These are phyloP conservation scores for Chrysaora quinquecirrha DNA, from an alignment of 30 jellyfish, hydroid and myxozoan genomes.

Conservation along the genomic window DNA sequence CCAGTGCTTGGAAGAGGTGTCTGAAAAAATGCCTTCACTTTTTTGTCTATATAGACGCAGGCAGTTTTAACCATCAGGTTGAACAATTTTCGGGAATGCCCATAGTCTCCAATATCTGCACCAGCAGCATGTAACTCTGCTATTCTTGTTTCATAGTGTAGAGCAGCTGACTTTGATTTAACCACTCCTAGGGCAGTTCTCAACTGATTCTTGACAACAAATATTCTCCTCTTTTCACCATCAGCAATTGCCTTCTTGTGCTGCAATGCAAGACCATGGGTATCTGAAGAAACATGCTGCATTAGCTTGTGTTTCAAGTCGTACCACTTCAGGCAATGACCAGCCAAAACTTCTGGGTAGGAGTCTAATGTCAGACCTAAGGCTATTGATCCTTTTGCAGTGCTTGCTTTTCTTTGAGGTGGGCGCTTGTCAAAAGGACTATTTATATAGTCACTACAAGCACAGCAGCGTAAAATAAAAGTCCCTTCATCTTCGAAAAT, in stretches of 20 bases:
- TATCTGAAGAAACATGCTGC: not conserved
- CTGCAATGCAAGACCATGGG: slow-evolving; percentile 6
- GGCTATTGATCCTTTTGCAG: not conserved
- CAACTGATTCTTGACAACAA: slow-evolving; percentile 19
- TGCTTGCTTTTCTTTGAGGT: no score
- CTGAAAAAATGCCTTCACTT: slow-evolving; percentile 3
- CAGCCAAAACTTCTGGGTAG: not conserved
- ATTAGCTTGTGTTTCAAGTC: not conserved
- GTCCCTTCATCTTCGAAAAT: slow-evolving; percentile 7
- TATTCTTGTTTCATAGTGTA: slow-evolving; percentile 33
- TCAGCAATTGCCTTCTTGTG: slow-evolving; percentile 4
- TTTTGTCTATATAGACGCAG: slow-evolving; percentile 10
- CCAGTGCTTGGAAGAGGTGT: slow-evolving; percentile 43
- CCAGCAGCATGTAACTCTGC: no score
- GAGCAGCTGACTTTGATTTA: slow-evolving; percentile 22
- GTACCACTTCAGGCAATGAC: not conserved
- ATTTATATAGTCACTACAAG: no score
- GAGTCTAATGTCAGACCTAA: slow-evolving; percentile 1
- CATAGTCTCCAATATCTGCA: slow-evolving; percentile 38
- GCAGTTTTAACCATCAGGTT: slow-evolving; percentile 25
- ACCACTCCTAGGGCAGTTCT: no score
- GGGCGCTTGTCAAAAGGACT: no score
- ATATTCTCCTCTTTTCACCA: not conserved
- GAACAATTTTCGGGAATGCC: slow-evolving; percentile 19
- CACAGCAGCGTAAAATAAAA: no score